These are phyloP conservation scores for Pantala flavescens DNA, from an alignment of 1,140 invertebrate species.

Conservation along the genomic window DNA sequence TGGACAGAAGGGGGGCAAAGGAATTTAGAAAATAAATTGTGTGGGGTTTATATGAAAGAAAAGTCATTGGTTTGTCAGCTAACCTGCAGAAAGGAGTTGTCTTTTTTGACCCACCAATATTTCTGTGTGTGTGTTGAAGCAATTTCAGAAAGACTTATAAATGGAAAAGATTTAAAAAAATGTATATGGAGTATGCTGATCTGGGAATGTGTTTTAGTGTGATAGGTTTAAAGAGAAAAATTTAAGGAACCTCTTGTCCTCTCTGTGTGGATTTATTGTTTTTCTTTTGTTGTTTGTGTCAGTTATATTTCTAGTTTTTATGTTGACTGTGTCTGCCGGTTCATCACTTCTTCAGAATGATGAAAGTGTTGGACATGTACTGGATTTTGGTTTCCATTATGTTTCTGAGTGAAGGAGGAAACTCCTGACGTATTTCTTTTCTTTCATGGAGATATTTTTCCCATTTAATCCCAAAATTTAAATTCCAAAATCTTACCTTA, in stretches of 20 bases:
- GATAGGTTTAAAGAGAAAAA: neutral
- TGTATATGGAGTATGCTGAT: neutral
- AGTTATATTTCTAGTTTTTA: conserved; percentile 2
- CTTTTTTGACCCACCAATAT: neutral
- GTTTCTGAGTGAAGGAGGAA: neutral
- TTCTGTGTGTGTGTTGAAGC: neutral
- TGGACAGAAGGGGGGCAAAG: neutral
- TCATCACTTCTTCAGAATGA: neutral
- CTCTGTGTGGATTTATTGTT: neutral
- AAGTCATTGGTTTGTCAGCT: neutral
- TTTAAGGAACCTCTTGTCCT: neutral
- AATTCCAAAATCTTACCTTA: neutral
- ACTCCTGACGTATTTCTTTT: neutral
- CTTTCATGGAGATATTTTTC: neutral
- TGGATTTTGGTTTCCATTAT: too few relatives aligned
- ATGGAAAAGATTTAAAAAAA: too few relatives aligned
- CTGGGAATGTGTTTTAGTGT: neutral
- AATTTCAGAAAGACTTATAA: neutral
- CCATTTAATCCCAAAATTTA: neutral
- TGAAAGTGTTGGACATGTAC: too few relatives aligned
- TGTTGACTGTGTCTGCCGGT: neutral
- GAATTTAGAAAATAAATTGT: neutral
- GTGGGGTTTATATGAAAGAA: neutral
- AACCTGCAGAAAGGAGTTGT: neutral
- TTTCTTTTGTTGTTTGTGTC: conserved; percentile 4